Base-by-base conservation (phyloP, 2,797 vertebrate genomes). In the Miichthys miiuy region DNA sequence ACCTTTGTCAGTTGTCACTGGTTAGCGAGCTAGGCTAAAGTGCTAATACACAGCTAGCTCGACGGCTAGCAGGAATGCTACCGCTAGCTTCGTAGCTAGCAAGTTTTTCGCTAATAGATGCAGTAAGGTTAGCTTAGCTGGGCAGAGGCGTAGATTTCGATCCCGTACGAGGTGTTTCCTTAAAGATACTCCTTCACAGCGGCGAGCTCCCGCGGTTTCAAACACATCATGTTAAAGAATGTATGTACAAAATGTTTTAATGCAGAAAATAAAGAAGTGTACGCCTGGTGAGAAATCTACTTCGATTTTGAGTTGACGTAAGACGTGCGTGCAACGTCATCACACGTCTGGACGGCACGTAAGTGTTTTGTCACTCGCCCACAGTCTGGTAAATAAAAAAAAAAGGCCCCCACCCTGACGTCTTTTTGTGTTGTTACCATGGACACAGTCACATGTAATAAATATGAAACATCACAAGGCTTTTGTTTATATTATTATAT, bases 241-340 rank as follows among this genome's bases (percentile, higher is more conserved):
- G 57, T 91, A 77, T 88, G 80, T 91, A 91, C 86, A 92, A 87
- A 90, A 76, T 86, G 86, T 86, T 89, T 86, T 88, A 91, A 86
- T 92, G 92, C 87, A 92, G 85, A 93, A 91, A 92, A 94, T 90
- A 91, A 80, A 86, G 13, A 87, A 94, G 91, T 90, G 91, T 89
- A 90, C 90, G 92, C 91, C 91, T 92, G 88, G 87, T 89, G 42
- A 44, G 91, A 94, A 90, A 93, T 91, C 88, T 89, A 93, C 92
- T 94, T 92, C 91, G 93, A 90, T 93, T 93, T 92, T 91, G 90
- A 94, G 87, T 91, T 93, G 89, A 93, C 93, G 95, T 93, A 91
- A 87, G 91, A 94, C 94, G 94, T 93, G 52, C 44, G 52, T 51
- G 14, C 13, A 2, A 83, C 90, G 92, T 92, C 79, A 84, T 47